A percentile compares a stretch with the other conserved stretches of the same genome.
phyloP scores from a whole-genome alignment of 2,113 vertebrate genomes.

The Lepus europaeus region DNA sequence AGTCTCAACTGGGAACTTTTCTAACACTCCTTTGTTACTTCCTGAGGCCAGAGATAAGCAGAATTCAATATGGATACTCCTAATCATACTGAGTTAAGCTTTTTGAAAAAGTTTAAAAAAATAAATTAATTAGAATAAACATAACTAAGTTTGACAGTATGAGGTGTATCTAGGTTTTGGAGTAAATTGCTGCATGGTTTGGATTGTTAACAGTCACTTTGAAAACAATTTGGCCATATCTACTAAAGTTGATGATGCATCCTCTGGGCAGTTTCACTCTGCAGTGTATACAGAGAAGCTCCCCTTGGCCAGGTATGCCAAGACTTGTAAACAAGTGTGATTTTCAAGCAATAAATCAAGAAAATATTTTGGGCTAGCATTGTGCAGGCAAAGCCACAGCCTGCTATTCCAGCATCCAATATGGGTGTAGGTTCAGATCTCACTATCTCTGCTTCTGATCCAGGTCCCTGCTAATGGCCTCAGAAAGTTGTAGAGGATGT shows the following conservation, averaged over 20 bases:
- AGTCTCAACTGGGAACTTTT: neutral
- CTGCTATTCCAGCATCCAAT: no score
- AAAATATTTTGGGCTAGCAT: no score
- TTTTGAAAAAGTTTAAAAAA: neutral
- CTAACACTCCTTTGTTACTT: neutral
- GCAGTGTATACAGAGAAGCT: neutral
- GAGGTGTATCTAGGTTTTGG: neutral
- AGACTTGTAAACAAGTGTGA: neutral
- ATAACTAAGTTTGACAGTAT: neutral
- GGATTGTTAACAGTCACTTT: conserved; percentile 13
- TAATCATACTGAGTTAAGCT: neutral
- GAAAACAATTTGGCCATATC: neutral
- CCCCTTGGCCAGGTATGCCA: no score
- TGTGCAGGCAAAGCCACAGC: no score
- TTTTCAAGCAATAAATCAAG: neutral
- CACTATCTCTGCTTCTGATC: no score
- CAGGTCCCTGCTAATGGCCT: no score
- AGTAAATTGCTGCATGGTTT: conserved; percentile 12
- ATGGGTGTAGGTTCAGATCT: no score
- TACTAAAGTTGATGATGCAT: neutral
- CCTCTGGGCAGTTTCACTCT: neutral
- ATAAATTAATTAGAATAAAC: neutral
- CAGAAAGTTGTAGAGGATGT: no score
- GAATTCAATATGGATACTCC: neutral
- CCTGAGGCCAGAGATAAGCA: no score